Conservation (phyloP, 2,797 vertebrate genomes). For the Sphenodon punctatus region DNA sequence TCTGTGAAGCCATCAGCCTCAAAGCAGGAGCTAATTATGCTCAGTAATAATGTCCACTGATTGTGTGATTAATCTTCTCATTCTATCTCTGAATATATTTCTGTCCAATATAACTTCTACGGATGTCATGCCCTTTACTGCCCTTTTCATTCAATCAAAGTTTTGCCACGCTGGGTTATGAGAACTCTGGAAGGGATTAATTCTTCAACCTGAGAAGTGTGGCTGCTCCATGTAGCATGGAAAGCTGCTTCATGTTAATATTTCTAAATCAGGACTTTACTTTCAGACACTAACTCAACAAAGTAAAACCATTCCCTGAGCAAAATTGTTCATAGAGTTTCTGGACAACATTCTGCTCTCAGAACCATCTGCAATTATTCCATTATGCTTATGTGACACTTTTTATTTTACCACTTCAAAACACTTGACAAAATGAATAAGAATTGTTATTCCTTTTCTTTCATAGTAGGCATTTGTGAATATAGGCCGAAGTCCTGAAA, state of each 20-base stretch:
- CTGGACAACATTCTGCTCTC: not conserved
- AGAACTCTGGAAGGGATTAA: not conserved
- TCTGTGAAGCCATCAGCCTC: conserved; percentile 12
- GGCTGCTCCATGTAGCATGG: not conserved
- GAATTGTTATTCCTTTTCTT: too few species aligned
- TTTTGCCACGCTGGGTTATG: conserved; percentile 18
- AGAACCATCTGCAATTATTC: not conserved
- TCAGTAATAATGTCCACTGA: conserved; percentile 10
- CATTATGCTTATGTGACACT: not conserved
- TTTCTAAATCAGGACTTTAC: not conserved
- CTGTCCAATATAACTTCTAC: conserved; percentile 25
- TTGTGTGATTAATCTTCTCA: conserved; percentile 15
- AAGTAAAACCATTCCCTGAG: not conserved
- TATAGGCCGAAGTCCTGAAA: too few species aligned
- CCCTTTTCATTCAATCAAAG: conserved; percentile 34
- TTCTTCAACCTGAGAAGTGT: not conserved
- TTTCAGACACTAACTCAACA: not conserved
- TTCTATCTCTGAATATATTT: conserved; percentile 21
- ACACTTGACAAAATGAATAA: not conserved
- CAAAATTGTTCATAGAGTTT: not conserved
- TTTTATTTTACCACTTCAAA: not conserved
- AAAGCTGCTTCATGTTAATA: not conserved
- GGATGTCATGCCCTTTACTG: conserved; percentile 17
- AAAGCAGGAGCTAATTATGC: not conserved
- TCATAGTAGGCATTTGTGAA: too few species aligned